Percentiles rank a stretch among this genome's conserved stretches.
Evolutionary conservation across 64 coral and sea anemone species (phyloP).

Genomic region (Trachythela sp.): DNA sequence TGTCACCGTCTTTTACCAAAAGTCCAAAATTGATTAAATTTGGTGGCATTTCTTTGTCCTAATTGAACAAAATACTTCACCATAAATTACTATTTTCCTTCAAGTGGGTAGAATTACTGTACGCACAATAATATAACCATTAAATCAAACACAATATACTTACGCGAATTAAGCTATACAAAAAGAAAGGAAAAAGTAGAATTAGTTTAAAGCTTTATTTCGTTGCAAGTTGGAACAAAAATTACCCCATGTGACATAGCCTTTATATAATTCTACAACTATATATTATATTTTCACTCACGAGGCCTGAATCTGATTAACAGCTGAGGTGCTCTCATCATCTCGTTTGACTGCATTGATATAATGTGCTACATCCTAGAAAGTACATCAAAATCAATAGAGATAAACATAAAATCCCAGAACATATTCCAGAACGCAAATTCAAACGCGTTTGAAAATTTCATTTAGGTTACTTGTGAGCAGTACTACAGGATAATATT

Average conservation of each 20-base stretch:
- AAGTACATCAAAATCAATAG: neutral
- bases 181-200: neutral
- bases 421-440: neutral
- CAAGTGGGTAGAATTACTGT: neutral
- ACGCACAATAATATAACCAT: neutral
- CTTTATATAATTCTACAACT: too few relatives aligned
- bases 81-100: neutral
- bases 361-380: conserved; percentile 86
- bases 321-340: conserved; percentile 79
- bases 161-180: neutral
- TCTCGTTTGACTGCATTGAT: conserved; percentile 96
- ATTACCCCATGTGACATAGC: too few relatives aligned
- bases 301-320: conserved; percentile 88
- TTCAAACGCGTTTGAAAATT: neutral
- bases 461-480: too few relatives aligned
- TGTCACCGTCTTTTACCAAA: conserved; percentile 84
- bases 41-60: neutral
- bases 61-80: neutral
- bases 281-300: conserved; percentile 36
- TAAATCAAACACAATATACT: neutral
- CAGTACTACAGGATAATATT: too few relatives aligned
- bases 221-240: neutral
- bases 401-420: neutral
- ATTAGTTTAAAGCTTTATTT: neutral
- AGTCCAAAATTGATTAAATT: conserved; percentile 70